Evolutionary conservation across 2,888 invertebrate species (phyloP).

Genomic region (Macropis europaea): DNA sequence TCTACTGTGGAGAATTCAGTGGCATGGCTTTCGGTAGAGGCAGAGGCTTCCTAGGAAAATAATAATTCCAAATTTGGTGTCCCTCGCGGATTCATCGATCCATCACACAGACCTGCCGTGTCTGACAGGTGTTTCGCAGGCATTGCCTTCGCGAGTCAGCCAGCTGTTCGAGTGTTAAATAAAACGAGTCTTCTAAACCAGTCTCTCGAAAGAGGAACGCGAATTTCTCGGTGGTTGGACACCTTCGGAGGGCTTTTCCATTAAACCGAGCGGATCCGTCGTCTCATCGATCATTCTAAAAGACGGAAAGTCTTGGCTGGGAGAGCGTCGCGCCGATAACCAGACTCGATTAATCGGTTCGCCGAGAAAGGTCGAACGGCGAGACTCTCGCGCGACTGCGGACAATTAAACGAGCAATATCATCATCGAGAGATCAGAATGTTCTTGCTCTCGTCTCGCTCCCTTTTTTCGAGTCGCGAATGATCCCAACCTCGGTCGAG

Average conservation of each 20-base stretch:
- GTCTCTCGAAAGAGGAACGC: too few relatives aligned
- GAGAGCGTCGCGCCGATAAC: conserved; percentile 7
- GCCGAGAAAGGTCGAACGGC: neutral
- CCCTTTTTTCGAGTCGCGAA: neutral
- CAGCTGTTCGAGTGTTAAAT: too few relatives aligned
- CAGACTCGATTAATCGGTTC: conserved; percentile 13
- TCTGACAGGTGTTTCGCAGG: too few relatives aligned
- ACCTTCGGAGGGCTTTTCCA: neutral
- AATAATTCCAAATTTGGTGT: too few relatives aligned
- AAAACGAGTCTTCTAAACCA: too few relatives aligned
- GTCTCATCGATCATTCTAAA: conserved; percentile 11
- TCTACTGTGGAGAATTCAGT: too few relatives aligned
- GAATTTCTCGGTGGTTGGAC: neutral
- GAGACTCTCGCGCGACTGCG: neutral
- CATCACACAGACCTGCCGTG: too few relatives aligned
- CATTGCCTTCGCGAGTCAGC: too few relatives aligned
- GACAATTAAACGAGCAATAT: conserved; percentile 20
- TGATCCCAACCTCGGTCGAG: conserved; percentile 30
- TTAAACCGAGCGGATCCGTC: conserved; percentile 6
- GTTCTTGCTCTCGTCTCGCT: neutral
- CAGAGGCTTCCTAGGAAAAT: too few relatives aligned
- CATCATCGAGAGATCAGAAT: neutral
- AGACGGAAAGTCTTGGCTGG: neutral
- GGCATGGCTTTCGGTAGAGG: too few relatives aligned
- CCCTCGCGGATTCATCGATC: too few relatives aligned